Evolutionary conservation across 2,888 invertebrate species (phyloP).

Genomic region (Galerucella nymphaeae): DNA sequence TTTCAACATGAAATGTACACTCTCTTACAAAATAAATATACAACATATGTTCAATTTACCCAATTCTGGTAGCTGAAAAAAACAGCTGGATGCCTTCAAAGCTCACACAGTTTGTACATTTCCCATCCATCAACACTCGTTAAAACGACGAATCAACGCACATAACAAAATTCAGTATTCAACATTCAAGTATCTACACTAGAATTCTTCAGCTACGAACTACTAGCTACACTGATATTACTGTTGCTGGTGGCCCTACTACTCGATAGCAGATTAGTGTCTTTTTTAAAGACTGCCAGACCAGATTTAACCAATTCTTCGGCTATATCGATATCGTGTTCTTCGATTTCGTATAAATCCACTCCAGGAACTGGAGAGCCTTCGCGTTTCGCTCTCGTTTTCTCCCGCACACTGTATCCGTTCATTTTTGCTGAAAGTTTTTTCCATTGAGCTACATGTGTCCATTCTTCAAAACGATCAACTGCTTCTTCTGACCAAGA

Average conservation of each 20-base stretch:
- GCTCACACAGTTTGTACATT: no score
- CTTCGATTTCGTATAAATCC: slow-evolving; percentile 78
- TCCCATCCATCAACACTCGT: no score
- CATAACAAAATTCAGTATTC: neutral
- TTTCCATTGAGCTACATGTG: slow-evolving; percentile 85
- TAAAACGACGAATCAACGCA: neutral
- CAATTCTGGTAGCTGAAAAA: no score
- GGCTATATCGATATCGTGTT: slow-evolving; percentile 73
- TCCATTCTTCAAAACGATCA: slow-evolving; percentile 76
- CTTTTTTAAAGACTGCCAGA: slow-evolving; percentile 66
- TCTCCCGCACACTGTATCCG: slow-evolving; percentile 73
- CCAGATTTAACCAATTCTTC: slow-evolving; percentile 71
- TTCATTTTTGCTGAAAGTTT: slow-evolving; percentile 80
- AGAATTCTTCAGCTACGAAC: slow-evolving; percentile 32
- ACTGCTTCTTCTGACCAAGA: slow-evolving; percentile 74
- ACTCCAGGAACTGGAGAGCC: slow-evolving; percentile 82
- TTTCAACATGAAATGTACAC: no score
- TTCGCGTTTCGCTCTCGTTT: slow-evolving; percentile 68
- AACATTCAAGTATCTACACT: neutral
- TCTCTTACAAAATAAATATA: no score
- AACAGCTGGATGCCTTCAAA: no score
- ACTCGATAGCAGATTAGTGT: slow-evolving; percentile 48
- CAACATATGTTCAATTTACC: no score
- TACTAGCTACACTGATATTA: slow-evolving; percentile 58
- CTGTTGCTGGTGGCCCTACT: slow-evolving; percentile 58